Base-by-base conservation (phyloP, 2,113 vertebrate species). In the Sander lucioperca region DNA sequence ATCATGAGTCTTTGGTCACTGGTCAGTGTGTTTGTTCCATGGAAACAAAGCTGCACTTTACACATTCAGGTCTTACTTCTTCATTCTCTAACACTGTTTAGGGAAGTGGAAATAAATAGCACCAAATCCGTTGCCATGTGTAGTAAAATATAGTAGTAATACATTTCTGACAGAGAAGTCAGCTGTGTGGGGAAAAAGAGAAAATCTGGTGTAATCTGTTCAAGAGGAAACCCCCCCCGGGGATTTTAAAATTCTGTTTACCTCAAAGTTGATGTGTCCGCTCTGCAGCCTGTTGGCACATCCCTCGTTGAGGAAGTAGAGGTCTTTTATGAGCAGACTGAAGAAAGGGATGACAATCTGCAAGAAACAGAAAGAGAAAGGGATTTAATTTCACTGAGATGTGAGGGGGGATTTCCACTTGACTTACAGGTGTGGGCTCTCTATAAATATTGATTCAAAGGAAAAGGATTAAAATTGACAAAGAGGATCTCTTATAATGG, bases 291-390 rank as follows among this genome's bases (percentile, higher is more conserved):
- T 91, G 94, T 95, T 98, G 90, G 95, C 94, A 85, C 97, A 98
- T 19, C 97, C 96, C 86, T 99, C 97, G 0, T 99, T 99, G 57
- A 99, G 96, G 94, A 99, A 99, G 90, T 98, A 98, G 89, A 99
- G 95, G 83, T 99, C 98, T 94, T 99, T 99, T 74, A 99, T 97
- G 80, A 99, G 89, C 61, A 99, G 96, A 90, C 98, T 99, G 96
- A 99, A 99, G 96, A 99, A 99, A 4, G 98, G 98, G 86, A 99
- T 96, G 77, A 99, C 97, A 0, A 99, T 99, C 98, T 99, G 94
- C 73, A 89, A 68, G 83, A 91, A 47, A 68, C 21, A 79, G 56
- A 83, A 33, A 77, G 53, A 74, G 30, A 79, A 53, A 64, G 18
- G 45, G 61, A 62, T 69, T 73, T 30, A 21, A 62, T 21, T 54